phyloP scores from a whole-genome alignment of 1,140 invertebrate genomes.

The Brachionus plicatilis region DNA sequence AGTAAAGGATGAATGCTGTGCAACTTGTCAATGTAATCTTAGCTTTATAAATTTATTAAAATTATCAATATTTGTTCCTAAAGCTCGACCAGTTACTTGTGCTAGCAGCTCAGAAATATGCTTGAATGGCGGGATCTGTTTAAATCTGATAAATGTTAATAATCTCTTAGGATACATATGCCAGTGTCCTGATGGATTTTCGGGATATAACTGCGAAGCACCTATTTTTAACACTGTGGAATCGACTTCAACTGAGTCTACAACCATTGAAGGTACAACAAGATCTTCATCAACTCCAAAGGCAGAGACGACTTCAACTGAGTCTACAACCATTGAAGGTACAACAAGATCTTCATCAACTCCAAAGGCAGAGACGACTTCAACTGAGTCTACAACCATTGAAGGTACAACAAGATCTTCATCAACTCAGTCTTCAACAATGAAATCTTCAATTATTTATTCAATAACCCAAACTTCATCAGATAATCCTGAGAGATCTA shows the following conservation, averaged over 20 bases:
- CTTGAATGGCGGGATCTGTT: not conserved
- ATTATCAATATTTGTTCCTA: not conserved
- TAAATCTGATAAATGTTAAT: not conserved
- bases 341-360: not conserved
- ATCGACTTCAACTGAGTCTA: not conserved
- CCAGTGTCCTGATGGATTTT: not conserved
- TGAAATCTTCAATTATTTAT: not conserved
- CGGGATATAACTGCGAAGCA: not conserved
- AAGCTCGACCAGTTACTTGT: not conserved
- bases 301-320: too few species aligned
- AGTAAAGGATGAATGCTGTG: not conserved
- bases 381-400: not conserved
- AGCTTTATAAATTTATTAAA: not conserved
- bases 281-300: not conserved
- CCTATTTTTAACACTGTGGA: not conserved
- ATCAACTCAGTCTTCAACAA: not conserved
- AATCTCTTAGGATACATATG: not conserved
- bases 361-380: not conserved
- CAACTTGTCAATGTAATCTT: not conserved
- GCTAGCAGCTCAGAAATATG: not conserved
- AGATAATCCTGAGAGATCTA: not conserved
- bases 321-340: not conserved
- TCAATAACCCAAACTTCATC: not conserved
- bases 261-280: not conserved
- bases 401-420: not conserved